phyloP scores from a whole-genome alignment of 2,113 vertebrate species.

The Geococcyx californianus region DNA sequence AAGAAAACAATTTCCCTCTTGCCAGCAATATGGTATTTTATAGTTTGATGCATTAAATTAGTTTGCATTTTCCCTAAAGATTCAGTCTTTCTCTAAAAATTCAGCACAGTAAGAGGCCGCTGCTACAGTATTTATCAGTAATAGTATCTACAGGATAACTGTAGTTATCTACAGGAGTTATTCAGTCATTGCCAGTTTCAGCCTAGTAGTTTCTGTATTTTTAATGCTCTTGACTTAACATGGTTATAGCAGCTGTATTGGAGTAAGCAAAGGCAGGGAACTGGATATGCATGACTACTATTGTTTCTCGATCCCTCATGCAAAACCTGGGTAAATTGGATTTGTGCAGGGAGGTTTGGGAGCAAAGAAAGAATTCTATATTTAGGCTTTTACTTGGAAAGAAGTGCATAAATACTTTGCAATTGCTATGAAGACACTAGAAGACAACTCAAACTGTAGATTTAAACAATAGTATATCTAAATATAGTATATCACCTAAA shows the following conservation, averaged over 20 bases:
- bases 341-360: neutral
- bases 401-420: neutral
- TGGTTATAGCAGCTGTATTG: neutral
- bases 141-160: neutral
- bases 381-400: neutral
- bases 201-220: neutral
- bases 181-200: neutral
- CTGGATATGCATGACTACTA: rapidly evolving
- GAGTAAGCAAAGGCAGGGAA: neutral
- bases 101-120: neutral
- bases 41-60: neutral
- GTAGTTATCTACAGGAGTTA: neutral
- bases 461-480: neutral
- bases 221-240: neutral
- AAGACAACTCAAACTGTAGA: neutral
- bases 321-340: neutral
- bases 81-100: neutral
- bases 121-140: neutral
- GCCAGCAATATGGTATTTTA: neutral
- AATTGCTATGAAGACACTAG: neutral
- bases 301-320: neutral
- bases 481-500: neutral
- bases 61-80: neutral
- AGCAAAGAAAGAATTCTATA: neutral
- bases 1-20: neutral